Conservation (phyloP, 2,888 invertebrate species). For the Cosmorhoe ocellata region DNA sequence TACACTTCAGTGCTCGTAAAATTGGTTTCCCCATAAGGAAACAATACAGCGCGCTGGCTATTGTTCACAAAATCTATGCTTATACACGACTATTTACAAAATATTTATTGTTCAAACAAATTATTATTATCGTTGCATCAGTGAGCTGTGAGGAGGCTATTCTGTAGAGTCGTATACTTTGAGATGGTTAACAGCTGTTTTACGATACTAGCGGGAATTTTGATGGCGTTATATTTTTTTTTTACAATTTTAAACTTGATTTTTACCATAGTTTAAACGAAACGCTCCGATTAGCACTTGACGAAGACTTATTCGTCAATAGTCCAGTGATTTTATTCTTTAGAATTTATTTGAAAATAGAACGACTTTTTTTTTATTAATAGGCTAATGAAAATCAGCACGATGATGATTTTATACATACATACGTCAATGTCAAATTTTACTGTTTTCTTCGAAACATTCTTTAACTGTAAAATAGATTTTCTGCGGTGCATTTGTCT, state of each 20-base stretch:
- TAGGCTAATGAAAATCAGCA: too few species aligned
- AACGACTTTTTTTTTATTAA: too few species aligned
- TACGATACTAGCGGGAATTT: neutral
- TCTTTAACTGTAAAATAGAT: too few species aligned
- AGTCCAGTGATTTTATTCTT: too few species aligned
- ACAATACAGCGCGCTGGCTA: slow-evolving; percentile 19
- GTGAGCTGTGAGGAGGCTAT: slow-evolving; percentile 29
- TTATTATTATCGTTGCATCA: slow-evolving; percentile 37
- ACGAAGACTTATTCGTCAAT: neutral
- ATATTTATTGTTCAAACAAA: slow-evolving; percentile 32
- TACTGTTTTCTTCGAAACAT: too few species aligned
- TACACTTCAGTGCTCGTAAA: slow-evolving; percentile 18
- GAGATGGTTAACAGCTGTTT: slow-evolving; percentile 6
- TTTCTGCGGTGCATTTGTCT: too few species aligned
- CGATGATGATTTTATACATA: too few species aligned
- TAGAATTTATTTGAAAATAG: too few species aligned
- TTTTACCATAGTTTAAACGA: too few species aligned
- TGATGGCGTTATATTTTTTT: too few species aligned
- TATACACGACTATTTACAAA: slow-evolving; percentile 28
- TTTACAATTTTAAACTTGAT: too few species aligned
- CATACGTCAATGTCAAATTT: too few species aligned
- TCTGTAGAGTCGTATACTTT: neutral
- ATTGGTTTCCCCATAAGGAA: slow-evolving; percentile 23
- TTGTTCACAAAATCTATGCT: slow-evolving; percentile 27
- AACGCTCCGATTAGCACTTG: neutral